Conservation (phyloP, 2,113 vertebrate species). For the Triplophysa siluroides region DNA sequence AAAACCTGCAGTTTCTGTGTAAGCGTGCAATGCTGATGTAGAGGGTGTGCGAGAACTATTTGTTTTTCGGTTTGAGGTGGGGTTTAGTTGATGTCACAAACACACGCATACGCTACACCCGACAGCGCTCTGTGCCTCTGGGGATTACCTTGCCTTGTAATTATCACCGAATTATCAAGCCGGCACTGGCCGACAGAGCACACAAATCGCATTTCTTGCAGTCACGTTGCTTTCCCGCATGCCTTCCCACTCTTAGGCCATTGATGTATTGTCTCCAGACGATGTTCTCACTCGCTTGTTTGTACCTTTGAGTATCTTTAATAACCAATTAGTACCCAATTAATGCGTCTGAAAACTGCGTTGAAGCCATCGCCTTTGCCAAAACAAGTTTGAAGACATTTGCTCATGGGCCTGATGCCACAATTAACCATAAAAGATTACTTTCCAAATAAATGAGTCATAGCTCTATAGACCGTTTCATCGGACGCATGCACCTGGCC, state of each 20-base stretch:
- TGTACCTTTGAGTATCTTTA: constrained; percentile 33
- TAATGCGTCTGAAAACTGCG: constrained; percentile 24
- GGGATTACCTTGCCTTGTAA: constrained; percentile 84
- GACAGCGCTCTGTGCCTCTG: constrained; percentile 62
- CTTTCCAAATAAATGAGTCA: constrained; percentile 54
- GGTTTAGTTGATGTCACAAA: constrained; percentile 55
- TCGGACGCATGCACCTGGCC: too few species aligned
- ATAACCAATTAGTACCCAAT: constrained; percentile 39
- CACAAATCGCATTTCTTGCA: constrained; percentile 75
- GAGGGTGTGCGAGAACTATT: constrained; percentile 13
- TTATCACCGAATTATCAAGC: constrained; percentile 82
- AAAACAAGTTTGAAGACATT: constrained; percentile 46
- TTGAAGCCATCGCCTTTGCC: constrained; percentile 14
- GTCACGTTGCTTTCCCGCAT: constrained; percentile 1
- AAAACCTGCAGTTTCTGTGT: constrained; percentile 22
- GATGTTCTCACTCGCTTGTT: constrained; percentile 60
- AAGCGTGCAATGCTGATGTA: constrained; percentile 5
- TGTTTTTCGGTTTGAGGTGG: constrained; percentile 54
- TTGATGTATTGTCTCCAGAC: constrained; percentile 60
- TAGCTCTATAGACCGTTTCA: background rate
- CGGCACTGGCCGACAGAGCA: constrained; percentile 78
- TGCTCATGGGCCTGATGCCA: constrained; percentile 62
- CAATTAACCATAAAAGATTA: constrained; percentile 53
- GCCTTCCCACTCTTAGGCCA: constrained; percentile 44
- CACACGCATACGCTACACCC: constrained; percentile 15